Conservation (phyloP, 1,140 invertebrate genomes). For the Neocloeon triangulifer region DNA sequence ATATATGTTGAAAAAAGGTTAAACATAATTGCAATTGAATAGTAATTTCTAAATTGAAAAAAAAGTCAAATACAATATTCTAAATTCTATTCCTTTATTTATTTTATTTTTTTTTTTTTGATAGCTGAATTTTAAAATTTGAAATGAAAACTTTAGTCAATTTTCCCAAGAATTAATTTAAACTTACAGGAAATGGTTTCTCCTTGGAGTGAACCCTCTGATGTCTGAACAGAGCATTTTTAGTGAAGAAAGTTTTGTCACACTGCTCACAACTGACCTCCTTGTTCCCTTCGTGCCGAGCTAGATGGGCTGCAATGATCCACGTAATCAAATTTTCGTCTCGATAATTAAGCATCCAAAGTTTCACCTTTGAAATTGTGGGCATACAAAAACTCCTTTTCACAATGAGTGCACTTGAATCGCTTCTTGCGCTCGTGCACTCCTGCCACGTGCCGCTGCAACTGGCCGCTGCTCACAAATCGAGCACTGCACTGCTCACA, state of each 20-base stretch:
- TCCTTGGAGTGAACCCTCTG: conserved; percentile 10
- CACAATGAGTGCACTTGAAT: conserved; percentile 10
- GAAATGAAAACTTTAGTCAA: not conserved
- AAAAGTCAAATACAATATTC: too few relatives aligned
- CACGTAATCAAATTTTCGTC: conserved; percentile 12
- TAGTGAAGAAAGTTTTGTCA: conserved; percentile 11
- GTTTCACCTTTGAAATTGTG: conserved; percentile 9
- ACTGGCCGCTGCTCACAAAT: conserved; percentile 2
- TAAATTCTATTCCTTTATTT: too few relatives aligned
- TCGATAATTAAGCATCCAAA: not conserved
- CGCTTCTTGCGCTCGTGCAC: conserved; percentile 2
- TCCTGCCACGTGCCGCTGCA: conserved; percentile 4
- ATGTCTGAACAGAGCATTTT: conserved; percentile 10
- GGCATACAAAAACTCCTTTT: conserved; percentile 20
- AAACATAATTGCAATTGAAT: too few relatives aligned
- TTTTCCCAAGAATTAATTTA: too few relatives aligned
- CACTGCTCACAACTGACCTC: conserved; percentile 22
- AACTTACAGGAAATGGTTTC: conserved; percentile 8
- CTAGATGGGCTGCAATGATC: conserved; percentile 12
- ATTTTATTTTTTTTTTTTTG: too few relatives aligned
- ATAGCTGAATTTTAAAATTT: too few relatives aligned
- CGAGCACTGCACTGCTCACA: not conserved
- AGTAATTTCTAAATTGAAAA: too few relatives aligned
- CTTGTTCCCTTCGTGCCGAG: conserved; percentile 18
- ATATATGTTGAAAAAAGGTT: too few relatives aligned